phyloP scores from a whole-genome alignment of 2,888 invertebrate genomes.

The Aspidapion aeneum region DNA sequence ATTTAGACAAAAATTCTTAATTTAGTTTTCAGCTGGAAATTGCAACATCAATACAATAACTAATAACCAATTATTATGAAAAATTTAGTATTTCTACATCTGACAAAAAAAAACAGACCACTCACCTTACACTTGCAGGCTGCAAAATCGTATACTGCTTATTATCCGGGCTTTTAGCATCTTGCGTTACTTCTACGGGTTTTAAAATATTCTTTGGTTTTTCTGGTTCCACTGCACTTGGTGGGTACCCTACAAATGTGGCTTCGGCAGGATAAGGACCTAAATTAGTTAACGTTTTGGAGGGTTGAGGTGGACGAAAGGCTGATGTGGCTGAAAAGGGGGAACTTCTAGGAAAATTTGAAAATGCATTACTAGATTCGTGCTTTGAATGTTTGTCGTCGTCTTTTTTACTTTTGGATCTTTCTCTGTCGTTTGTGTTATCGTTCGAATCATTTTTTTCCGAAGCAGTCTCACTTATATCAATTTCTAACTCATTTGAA shows the following conservation, averaged over 20 bases:
- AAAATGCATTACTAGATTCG: constrained; percentile 43
- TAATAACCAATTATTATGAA: no score
- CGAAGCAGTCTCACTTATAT: constrained; percentile 69
- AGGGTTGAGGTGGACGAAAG: constrained; percentile 63
- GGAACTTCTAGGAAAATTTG: constrained; percentile 39
- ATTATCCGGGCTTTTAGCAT: constrained; percentile 50
- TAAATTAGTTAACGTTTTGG: constrained; percentile 38
- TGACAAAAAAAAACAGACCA: no score
- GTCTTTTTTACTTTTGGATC: constrained; percentile 40
- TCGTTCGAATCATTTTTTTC: constrained; percentile 62
- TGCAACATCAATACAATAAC: no score
- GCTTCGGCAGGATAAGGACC: constrained; percentile 67
- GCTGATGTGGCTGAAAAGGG: constrained; percentile 71
- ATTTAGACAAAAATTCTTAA: no score
- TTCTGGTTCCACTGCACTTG: constrained; percentile 45
- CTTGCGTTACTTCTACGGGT: constrained; percentile 33
- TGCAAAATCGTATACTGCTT: constrained; percentile 88
- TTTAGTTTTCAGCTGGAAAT: no score
- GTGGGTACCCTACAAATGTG: constrained; percentile 70
- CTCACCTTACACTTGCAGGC: constrained; percentile 62
- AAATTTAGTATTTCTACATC: no score
- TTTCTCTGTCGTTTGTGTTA: constrained; percentile 43
- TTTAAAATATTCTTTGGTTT: constrained; percentile 51
- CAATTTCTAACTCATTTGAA: constrained; percentile 74
- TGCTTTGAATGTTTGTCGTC: constrained; percentile 18